Base-by-base conservation (phyloP, 1,140 invertebrate genomes). In the Diabrotica virgifera region DNA sequence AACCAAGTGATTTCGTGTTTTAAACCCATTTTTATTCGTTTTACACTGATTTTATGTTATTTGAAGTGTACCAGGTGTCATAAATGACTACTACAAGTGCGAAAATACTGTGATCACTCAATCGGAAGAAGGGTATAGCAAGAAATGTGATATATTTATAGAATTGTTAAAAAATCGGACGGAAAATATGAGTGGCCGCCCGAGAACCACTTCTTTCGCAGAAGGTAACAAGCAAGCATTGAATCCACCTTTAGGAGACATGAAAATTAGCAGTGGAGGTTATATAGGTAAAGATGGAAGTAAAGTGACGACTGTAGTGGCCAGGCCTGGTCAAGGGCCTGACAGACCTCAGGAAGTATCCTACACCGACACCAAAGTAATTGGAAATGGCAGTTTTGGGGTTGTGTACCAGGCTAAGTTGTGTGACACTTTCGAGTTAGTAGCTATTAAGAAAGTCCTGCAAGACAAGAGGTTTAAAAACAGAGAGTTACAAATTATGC, bases 381-480 rank as follows among this genome's bases (percentile, higher is more conserved):
- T 99, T 79, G 97, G 97, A 64, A 99, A 99, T 88, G 97, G 97
- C 76, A 98, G 95, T 80, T 99, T 99, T 84, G 97, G 97, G 64
- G 96, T 99, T 77, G 97, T 99, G 52, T 99, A 98, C 83, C 95
- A 98, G 80, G 97, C 97, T 60, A 97, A 96, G 83, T 85, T 99
- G 64, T 95, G 91, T 79, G 96, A 97, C 79, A 93, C 93, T 66
- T 90, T 90, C 70, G 96, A 99, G 82, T 88, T 96, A 81, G 96
- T 99, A 73, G 98, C 98, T 73, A 99, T 99, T 80, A 99, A 99
- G 82, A 99, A 99, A 85, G 98, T 99, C 79, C 89, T 99, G 75
- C 98, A 99, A 83, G 97, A 99, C 82, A 99, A 98, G 83, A 88
- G 95, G 83, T 98, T 97, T 87, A 97, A 97, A 95, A 99, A 99